These are phyloP conservation scores for Ornithoptera priamus DNA, from an alignment of 2,888 invertebrate genomes.

Conservation along the genomic window DNA sequence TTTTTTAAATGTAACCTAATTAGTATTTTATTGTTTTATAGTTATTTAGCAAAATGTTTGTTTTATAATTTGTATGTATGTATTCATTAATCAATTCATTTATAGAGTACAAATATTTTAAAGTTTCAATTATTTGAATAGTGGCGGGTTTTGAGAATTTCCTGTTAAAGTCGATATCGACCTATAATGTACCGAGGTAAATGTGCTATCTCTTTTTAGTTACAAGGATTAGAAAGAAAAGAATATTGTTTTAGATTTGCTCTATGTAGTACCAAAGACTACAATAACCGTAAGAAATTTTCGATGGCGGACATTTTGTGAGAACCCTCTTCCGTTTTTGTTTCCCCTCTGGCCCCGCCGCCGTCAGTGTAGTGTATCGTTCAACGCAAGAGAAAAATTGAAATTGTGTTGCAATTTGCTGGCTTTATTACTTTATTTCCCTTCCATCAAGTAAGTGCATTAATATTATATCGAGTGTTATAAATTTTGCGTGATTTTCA, in stretches of 20 bases:
- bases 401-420: constrained; percentile 78
- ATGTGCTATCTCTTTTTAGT: constrained; percentile 34
- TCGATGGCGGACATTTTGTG: constrained; percentile 66
- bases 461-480: constrained; percentile 60
- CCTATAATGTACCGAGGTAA: constrained; percentile 15
- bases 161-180: constrained; percentile 27
- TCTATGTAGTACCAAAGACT: constrained; percentile 22
- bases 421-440: constrained; percentile 77
- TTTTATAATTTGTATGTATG: too few relatives aligned
- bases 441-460: constrained; percentile 79
- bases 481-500: constrained; percentile 52
- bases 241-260: constrained; percentile 13
- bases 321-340: constrained; percentile 79
- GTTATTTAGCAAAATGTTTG: too few relatives aligned
- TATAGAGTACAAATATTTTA: too few relatives aligned
- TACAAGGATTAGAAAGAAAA: constrained; percentile 28
- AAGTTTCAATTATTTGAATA: constrained; percentile 1
- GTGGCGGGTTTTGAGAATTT: constrained; percentile 32
- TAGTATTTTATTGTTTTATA: too few relatives aligned
- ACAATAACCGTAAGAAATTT: constrained; percentile 30
- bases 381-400: constrained; percentile 79
- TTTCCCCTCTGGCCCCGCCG: constrained; percentile 79
- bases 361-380: constrained; percentile 80
- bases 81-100: too few relatives aligned
- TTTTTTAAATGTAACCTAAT: too few relatives aligned